These are phyloP conservation scores for Margaritifera margaritifera DNA, from an alignment of 2,888 invertebrate genomes.

Conservation along the genomic window DNA sequence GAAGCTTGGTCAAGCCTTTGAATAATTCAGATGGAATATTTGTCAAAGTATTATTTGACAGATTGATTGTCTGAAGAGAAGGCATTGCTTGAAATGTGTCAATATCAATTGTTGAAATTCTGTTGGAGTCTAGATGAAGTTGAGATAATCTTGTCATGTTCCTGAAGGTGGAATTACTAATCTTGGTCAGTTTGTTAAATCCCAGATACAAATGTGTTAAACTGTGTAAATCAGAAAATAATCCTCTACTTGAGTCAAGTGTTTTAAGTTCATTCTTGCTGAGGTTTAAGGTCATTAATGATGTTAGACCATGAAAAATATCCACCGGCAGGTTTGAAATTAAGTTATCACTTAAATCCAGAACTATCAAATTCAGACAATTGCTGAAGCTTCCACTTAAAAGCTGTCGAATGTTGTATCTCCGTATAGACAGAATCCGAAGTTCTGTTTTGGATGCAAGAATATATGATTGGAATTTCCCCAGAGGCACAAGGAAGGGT, in stretches of 20 bases:
- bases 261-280: slow-evolving; percentile 29
- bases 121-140: slow-evolving; percentile 26
- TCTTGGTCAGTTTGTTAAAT: no score
- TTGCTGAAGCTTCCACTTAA: slow-evolving; percentile 27
- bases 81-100: slow-evolving; percentile 25
- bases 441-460: slow-evolving; percentile 25
- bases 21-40: no score
- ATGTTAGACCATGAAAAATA: slow-evolving; percentile 41
- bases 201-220: no score
- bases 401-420: slow-evolving; percentile 28
- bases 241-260: not conserved
- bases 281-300: slow-evolving; percentile 35
- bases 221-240: no score
- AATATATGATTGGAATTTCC: slow-evolving; percentile 20
- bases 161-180: no score
- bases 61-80: slow-evolving; percentile 22
- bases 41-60: slow-evolving; percentile 2
- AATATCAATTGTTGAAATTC: slow-evolving; percentile 27
- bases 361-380: slow-evolving; percentile 25
- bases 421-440: slow-evolving; percentile 26
- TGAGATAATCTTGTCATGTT: not conserved
- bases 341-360: slow-evolving; percentile 35
- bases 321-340: slow-evolving; percentile 15
- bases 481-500: slow-evolving; percentile 7
- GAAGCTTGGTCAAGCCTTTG: no score